Base-by-base conservation (phyloP, 2,797 vertebrate species). In the Sebastes alutus region DNA sequence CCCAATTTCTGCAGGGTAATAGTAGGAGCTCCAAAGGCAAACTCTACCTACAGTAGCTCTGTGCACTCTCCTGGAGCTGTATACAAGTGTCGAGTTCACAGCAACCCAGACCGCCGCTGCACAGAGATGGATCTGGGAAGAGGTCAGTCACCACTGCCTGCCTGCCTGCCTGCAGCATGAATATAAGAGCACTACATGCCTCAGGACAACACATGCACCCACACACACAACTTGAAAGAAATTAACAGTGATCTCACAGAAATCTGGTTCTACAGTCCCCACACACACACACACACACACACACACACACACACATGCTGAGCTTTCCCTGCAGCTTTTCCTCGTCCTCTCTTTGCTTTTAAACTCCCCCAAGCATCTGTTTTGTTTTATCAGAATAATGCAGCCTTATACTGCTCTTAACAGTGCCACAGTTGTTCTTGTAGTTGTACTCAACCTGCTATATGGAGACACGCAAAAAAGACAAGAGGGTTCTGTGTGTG, bases 101-200 rank as follows among this genome's bases (percentile, higher is more conserved):
- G 97, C 93, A 99, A 99, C 92, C 98, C 98, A 0, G 97, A 97
- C 20, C 96, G 94, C 81, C 97, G 97, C 91, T 99, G 99, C 94
- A 99, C 98, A 2, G 98, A 99, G 92, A 96, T 99, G 94, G 97
- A 99, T 92, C 96, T 99, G 93, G 97, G 97, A 74, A 95, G 98
- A 99, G 98, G 98, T 99, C 83, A 83, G 97, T 96, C 55, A 25
- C 77, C 75, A 3, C 74, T 25, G 46, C 55, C 81, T 62, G 73
- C 80, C 81, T 38, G 35, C 35, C 35, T 38, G 38, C 38, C 38
- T 42, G 38, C 38, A 83, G 77, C 89, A 79, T 56, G 58, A 62
- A 62, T 13, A 49, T 27, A n/a, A 13, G 52, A 33, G 3, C 49
- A 20, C 8, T 64, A 56, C 20, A 79, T 22, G 42, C 68, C 32